Evolutionary conservation across 2,888 invertebrate species (phyloP).

Genomic region (Malthinus flaveolus): DNA sequence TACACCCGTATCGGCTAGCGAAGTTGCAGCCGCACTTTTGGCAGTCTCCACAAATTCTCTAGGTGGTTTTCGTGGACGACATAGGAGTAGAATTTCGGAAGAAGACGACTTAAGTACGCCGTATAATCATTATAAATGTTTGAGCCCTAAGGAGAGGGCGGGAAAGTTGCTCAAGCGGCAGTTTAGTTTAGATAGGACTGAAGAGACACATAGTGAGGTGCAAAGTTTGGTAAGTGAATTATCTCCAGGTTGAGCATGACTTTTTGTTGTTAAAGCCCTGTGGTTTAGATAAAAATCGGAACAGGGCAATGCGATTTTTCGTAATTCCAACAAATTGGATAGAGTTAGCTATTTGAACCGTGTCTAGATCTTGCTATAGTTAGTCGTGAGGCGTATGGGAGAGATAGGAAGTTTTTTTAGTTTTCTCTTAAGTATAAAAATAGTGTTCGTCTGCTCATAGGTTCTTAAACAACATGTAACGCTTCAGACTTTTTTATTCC

Average conservation of each 20-base stretch:
- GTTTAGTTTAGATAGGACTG: slow-evolving; percentile 71
- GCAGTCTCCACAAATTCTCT: slow-evolving; percentile 60
- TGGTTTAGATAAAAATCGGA: too few relatives aligned
- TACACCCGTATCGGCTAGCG: slow-evolving; percentile 58
- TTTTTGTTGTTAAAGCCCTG: too few relatives aligned
- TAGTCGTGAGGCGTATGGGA: too few relatives aligned
- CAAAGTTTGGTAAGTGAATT: slow-evolving; percentile 45
- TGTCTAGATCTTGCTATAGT: too few relatives aligned
- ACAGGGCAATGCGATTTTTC: too few relatives aligned
- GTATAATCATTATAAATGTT: slow-evolving; percentile 74
- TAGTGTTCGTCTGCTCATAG: too few relatives aligned
- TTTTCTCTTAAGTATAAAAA: too few relatives aligned
- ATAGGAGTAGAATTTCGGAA: slow-evolving; percentile 50
- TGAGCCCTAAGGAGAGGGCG: slow-evolving; percentile 61
- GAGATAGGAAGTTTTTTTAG: too few relatives aligned
- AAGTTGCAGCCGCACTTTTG: slow-evolving; percentile 58
- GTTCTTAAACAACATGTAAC: too few relatives aligned
- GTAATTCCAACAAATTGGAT: too few relatives aligned
- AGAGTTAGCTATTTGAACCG: too few relatives aligned
- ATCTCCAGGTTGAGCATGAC: slow-evolving; percentile 29
- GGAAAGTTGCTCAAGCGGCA: slow-evolving; percentile 63
- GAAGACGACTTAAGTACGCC: slow-evolving; percentile 71
- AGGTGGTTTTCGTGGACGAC: slow-evolving; percentile 48
- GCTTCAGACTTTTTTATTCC: too few relatives aligned
- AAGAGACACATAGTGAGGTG: slow-evolving; percentile 56